These are phyloP conservation scores for Chaetodon trifasciatus DNA, from an alignment of 2,797 vertebrate genomes.

Conservation along the genomic window DNA sequence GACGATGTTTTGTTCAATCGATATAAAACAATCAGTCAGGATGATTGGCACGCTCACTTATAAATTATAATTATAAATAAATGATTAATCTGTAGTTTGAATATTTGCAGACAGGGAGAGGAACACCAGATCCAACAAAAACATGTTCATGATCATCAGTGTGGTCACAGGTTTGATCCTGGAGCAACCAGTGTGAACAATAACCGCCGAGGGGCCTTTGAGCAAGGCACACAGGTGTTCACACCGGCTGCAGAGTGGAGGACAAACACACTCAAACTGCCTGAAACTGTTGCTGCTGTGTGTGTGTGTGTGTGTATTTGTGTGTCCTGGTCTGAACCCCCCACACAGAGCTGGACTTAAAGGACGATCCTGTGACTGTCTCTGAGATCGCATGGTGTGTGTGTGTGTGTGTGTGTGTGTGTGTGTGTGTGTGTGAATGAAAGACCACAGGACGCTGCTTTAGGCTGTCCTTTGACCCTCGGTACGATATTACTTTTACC, in stretches of 20 bases:
- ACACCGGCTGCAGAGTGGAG: neutral
- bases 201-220: neutral
- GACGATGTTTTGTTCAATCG: no score
- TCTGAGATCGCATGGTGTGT: no score
- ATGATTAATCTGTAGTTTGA: no score
- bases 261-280: neutral
- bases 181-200: neutral
- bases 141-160: neutral
- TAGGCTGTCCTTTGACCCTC: neutral
- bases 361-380: slow-evolving; percentile 12
- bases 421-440: neutral
- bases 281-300: slow-evolving; percentile 34
- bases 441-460: neutral
- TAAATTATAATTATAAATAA: no score
- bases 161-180: neutral
- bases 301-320: neutral
- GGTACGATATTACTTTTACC: neutral
- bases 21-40: neutral
- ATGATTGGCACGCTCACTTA: neutral
- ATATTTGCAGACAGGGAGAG: no score
- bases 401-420: no score
- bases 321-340: slow-evolving; percentile 48
- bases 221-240: slow-evolving; percentile 2
- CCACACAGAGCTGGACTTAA: neutral
- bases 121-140: no score